These are phyloP conservation scores for Dryoscopus gambensis DNA, from an alignment of 2,113 vertebrate genomes.

Conservation along the genomic window DNA sequence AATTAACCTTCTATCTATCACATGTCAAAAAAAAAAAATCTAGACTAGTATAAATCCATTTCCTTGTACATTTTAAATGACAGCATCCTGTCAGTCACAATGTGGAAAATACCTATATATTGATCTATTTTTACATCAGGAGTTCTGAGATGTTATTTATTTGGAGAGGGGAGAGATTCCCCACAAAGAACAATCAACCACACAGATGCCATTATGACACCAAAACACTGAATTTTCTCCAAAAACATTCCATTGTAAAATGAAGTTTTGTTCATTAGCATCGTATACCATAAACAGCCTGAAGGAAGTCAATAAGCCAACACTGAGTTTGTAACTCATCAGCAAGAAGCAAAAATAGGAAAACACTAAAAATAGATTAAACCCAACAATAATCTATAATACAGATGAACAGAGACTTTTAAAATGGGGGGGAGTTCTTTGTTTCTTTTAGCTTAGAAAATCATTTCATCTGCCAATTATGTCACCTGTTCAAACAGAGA, in stretches of 20 bases:
- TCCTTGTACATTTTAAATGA: not conserved
- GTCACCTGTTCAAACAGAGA: not conserved
- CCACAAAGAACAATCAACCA: not conserved
- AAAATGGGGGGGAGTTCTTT: not conserved
- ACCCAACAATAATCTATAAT: not conserved
- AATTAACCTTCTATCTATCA: constrained; percentile 77
- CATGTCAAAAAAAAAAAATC: constrained; percentile 20
- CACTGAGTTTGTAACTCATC: not conserved
- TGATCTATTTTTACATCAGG: not conserved
- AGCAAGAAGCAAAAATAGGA: not conserved
- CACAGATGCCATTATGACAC: not conserved
- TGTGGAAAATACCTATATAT: not conserved
- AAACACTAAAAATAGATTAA: not conserved
- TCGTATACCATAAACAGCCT: not conserved
- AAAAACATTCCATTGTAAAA: not conserved
- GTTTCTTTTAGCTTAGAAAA: not conserved
- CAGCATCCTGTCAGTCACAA: not conserved
- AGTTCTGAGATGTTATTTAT: not conserved
- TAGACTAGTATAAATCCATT: not conserved
- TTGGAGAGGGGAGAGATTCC: not conserved
- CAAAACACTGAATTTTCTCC: not conserved
- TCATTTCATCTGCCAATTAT: not conserved
- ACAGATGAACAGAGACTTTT: not conserved
- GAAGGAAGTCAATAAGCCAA: not conserved
- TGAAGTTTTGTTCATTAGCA: not conserved